Evolutionary conservation across 1,140 invertebrate genomes (phyloP).

Genomic region (Drosophila ficusphila): DNA sequence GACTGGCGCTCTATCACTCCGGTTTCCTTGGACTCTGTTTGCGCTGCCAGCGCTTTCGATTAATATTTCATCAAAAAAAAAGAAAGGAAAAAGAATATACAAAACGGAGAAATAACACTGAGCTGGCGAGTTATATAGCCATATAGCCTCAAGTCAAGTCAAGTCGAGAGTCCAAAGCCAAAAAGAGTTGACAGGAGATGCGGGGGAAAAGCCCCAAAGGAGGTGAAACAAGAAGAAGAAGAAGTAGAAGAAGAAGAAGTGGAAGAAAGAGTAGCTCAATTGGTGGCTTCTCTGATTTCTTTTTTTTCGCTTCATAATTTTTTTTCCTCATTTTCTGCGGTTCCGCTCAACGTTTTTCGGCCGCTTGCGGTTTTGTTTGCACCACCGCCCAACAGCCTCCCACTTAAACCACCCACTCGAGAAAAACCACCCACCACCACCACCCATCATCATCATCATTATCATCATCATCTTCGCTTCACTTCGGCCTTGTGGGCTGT

Average conservation of each 20-base stretch:
- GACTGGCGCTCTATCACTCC: not conserved
- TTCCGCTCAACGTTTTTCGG: constrained; percentile 11
- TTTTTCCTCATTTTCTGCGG: not conserved
- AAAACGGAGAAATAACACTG: not conserved
- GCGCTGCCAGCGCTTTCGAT: constrained; percentile 37
- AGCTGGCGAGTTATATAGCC: not conserved
- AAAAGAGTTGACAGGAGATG: constrained; percentile 38
- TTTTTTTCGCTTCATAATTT: constrained; percentile 4
- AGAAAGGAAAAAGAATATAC: not conserved
- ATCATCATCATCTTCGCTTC: constrained; percentile 15
- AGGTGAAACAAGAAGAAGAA: not conserved
- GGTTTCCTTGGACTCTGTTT: constrained; percentile 25
- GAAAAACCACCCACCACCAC: not conserved
- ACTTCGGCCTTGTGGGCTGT: constrained; percentile 63
- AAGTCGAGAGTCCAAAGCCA: constrained; percentile 3
- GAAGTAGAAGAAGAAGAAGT: not conserved
- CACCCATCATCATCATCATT: not conserved
- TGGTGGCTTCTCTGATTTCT: not conserved
- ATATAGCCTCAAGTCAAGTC: constrained; percentile 31
- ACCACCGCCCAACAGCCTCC: constrained; percentile 8
- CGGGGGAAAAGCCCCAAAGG: too few relatives aligned
- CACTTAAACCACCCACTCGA: not conserved
- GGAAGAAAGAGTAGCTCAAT: not conserved
- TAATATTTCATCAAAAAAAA: constrained; percentile 62
- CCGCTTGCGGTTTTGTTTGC: constrained; percentile 64